Evolutionary conservation across 2,888 invertebrate genomes (phyloP).

Genomic region (Neocrepidodera transversa): DNA sequence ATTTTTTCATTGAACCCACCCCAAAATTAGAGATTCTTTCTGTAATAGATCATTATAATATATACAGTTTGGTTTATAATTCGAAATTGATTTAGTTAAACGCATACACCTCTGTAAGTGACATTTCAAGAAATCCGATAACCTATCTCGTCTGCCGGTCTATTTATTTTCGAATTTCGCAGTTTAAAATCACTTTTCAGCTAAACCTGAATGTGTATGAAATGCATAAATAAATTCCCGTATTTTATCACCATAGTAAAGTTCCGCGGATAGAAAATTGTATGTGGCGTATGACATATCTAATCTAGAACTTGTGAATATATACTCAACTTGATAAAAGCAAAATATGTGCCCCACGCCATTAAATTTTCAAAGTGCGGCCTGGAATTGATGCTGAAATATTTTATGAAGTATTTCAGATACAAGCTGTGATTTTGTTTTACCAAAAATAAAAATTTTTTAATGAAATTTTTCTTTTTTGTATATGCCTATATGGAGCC

Average conservation of each 20-base stretch:
- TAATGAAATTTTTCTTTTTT: too few species aligned
- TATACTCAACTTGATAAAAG: slow-evolving; percentile 25
- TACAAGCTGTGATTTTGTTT: slow-evolving; percentile 1
- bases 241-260: slow-evolving; percentile 23
- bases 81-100: too few species aligned
- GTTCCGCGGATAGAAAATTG: slow-evolving; percentile 29
- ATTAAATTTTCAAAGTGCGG: slow-evolving; percentile 30
- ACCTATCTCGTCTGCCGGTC: neutral
- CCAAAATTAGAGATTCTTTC: too few species aligned
- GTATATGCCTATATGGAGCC: too few species aligned
- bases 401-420: slow-evolving; percentile 18
- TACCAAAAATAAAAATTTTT: neutral
- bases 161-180: slow-evolving; percentile 4
- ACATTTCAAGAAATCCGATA: neutral
- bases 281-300: slow-evolving; percentile 29
- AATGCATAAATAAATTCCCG: slow-evolving; percentile 25
- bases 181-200: slow-evolving; percentile 20
- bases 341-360: slow-evolving; percentile 25
- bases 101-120: neutral
- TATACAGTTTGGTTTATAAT: too few species aligned
- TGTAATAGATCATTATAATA: too few species aligned
- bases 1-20: too few species aligned
- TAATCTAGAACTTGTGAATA: slow-evolving; percentile 25
- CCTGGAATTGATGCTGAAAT: slow-evolving; percentile 13
- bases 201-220: slow-evolving; percentile 14